phyloP scores from a whole-genome alignment of 2,797 vertebrate species.

The Sciurus carolinensis region DNA sequence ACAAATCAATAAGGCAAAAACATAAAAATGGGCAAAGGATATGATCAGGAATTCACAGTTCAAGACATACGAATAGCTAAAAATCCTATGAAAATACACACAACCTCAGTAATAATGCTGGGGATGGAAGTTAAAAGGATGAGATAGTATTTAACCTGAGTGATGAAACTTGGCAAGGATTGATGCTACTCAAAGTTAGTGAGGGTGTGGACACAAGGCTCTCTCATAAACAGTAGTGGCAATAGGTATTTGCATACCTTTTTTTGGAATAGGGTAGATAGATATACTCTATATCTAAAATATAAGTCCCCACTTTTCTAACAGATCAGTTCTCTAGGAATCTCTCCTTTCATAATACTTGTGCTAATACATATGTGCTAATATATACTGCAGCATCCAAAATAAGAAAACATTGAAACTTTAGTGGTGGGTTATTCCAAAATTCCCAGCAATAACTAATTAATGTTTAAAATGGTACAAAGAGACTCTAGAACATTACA shows the following conservation, averaged over 20 bases:
- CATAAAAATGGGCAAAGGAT: slow-evolving; percentile 45
- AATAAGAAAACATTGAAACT: background rate
- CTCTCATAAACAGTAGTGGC: background rate
- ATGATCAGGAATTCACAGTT: background rate
- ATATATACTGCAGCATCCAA: background rate
- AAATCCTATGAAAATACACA: background rate
- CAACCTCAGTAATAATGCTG: background rate
- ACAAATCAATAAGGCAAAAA: slow-evolving; percentile 63
- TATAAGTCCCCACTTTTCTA: background rate
- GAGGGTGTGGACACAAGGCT: background rate
- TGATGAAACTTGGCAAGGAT: background rate
- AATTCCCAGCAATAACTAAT: background rate
- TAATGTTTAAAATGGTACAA: slow-evolving; percentile 26
- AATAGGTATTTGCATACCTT: background rate
- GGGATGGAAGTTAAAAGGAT: background rate
- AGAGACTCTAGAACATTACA: slow-evolving; percentile 20
- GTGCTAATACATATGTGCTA: background rate
- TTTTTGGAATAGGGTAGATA: slow-evolving; percentile 16
- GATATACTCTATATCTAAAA: background rate
- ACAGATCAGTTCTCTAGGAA: slow-evolving; percentile 46
- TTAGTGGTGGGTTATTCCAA: background rate
- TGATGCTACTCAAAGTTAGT: background rate
- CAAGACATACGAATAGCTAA: slow-evolving; percentile 17
- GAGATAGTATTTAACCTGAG: background rate
- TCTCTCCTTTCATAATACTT: background rate